Evolutionary conservation across 2,113 vertebrate species (phyloP), one percentile per base, ranked within the genome.

Genomic region (Pangasianodon gigas): DNA sequence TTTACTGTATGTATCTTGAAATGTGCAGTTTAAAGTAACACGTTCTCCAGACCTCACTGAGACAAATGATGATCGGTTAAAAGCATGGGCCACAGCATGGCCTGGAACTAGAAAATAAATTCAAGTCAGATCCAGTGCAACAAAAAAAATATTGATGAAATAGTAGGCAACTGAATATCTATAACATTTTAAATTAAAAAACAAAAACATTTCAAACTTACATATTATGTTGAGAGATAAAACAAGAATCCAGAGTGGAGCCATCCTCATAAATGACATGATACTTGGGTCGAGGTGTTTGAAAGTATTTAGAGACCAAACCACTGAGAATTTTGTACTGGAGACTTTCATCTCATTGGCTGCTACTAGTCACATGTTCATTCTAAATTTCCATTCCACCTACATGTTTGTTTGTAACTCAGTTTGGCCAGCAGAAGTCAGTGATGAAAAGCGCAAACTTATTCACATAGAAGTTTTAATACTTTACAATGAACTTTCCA

Each of bases 11-110:
- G 2, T 6, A 7, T 82, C 77, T 21, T 2, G 44, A 46, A 82
- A 24, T 13, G 29, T 82, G 77, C 87, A 82, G 56, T 41, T 80
- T 11, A 88, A 32, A 80, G 77, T 88, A 0, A 82, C 46, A 29
- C 29, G 9, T 52, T 82, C 46, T 10, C 87, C 87, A 82, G 77
- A 0, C 26, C 85, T 46, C 37, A 84, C 65, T 0, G 52, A 85
- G 67, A 85, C 26, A 58, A 84, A 75, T 1, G 41, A n/a, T 26
- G 37, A 26, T 18, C 13, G 51, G 32, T 44, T 58, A 48, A 79
- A n/a, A 79, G 79, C 37, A 37, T 37, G 37, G 37, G 37, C 54
- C 74, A 32, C 86, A 87, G 74, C 54, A n/a, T 32, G 65, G 24
- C 8, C 48, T 52, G 48, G 29, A 69, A 32, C 85, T 71, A 69